Evolutionary conservation across 1,140 invertebrate genomes (phyloP), one percentile per base, ranked within the genome.

Genomic region (Diachasma alloeum): DNA sequence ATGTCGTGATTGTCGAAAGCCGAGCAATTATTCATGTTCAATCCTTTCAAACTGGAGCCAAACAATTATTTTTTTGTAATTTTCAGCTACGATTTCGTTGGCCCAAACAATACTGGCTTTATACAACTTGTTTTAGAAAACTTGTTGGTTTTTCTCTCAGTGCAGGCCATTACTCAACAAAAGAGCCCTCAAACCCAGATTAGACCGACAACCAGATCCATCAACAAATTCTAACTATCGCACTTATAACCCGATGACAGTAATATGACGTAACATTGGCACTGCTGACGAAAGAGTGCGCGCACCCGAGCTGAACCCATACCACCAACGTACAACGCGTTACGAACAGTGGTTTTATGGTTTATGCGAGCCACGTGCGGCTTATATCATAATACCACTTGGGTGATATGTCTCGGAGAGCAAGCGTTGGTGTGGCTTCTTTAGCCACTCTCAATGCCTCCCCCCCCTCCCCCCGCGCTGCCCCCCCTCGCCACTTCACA

Each of bases 361-460:
- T 81, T 78, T 78, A 78, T 79, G 80, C 75, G 74, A 72, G 66
- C 79, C 80, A 77, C 79, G 79, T 76, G 80, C 76, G 75, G 77
- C 77, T 83, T 83, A 83, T 82, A 83, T 84, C 82, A 83, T 83
- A 84, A 82, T 83, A 84, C 81, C 68, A 74, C 22, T 63, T 76
- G 19, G 37, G 46, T 78, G 80, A 82, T 81, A 24, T 78, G 76
- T 75, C 75, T 76, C 63, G 76, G 73, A 77, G 79, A n/a, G 69
- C 26, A 56, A 22, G 31, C 56, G 42, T 59, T 31, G 17, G 42
- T 72, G 24, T 72, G 70, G 26, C 42, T 44, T 44, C 48, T 46
- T 72, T 31, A 48, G 42, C 37, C 31, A 22, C 15, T 22, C 42
- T 31, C 44, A 26, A 13, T n/a, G 8, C 31, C 17, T n/a, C 19